Conservation (phyloP, 2,888 invertebrate genomes). For the Hypercompe scribonia region DNA sequence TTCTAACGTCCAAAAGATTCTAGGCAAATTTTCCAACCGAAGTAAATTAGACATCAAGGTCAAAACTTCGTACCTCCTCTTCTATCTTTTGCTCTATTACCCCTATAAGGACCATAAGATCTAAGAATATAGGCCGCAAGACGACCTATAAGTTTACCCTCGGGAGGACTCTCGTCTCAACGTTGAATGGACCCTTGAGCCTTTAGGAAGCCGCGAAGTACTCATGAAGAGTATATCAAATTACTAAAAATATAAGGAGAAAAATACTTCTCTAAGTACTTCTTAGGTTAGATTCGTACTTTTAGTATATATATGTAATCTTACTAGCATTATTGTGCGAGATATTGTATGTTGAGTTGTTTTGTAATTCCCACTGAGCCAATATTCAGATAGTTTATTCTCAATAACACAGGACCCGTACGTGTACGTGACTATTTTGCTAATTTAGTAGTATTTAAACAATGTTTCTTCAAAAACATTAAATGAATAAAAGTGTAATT, state of each 20-base stretch:
- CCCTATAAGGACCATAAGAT: background rate
- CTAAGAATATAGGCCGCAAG: conserved; percentile 4
- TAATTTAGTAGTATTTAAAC: too few relatives aligned
- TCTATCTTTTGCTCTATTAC: background rate
- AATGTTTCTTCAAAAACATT: too few relatives aligned
- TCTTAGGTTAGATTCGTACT: background rate
- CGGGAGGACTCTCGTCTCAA: conserved; percentile 29
- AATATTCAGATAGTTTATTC: too few relatives aligned
- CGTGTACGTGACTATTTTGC: too few relatives aligned
- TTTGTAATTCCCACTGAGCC: background rate
- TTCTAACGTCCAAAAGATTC: background rate
- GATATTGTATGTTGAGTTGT: background rate
- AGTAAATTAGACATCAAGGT: background rate
- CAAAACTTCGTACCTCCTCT: background rate
- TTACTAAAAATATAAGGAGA: conserved; percentile 40
- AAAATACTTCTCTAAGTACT: background rate
- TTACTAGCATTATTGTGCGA: background rate
- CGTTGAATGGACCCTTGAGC: conserved; percentile 27
- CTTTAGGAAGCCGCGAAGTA: conserved; percentile 34
- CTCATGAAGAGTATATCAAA: conserved; percentile 46
- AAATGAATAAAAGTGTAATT: too few relatives aligned
- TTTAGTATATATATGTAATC: background rate
- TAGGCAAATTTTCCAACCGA: background rate
- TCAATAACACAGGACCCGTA: too few relatives aligned
- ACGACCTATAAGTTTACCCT: conserved; percentile 36